Base-by-base conservation (phyloP, 2,797 vertebrate genomes). In the Sebastes oblongus region DNA sequence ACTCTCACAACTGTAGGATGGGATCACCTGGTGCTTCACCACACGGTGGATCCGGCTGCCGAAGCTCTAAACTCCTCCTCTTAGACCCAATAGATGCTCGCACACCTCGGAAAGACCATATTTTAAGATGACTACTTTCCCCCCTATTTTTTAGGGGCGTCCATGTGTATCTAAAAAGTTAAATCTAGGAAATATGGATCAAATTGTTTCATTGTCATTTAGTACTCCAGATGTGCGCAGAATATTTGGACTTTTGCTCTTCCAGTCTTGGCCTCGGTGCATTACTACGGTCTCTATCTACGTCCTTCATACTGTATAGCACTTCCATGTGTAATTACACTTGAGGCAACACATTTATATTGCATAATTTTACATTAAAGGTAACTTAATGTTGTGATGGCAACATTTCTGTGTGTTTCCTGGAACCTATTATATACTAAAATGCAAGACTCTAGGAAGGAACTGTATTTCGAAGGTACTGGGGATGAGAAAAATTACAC, bases 1-100 rank as follows among this genome's bases (percentile, higher is more conserved):
- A 93, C 94, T 22, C 94, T 99, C 74, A 99, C 97, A 0, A 99
- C 98, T 0, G 96, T 97, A 25, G 98, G 98, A 75, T 99, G 98
- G 98, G 98, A 99, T 91, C 98, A 99, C 84, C 96, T 97, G 64
- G 98, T 99, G 85, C 93, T 98, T 65, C 98, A 99, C 90, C 98
- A 99, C 91, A 91, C 90, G 1, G 86, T 97, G 58, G 79, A 29
- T 69, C 58, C 83, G 2, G 25, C 82, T 58, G 65, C 75, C 20
- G 87, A 20, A 52, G 77, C 76, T 62, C 8, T 80, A 6, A 75
- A 68, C 82, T 82, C 90, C 30, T 76, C 84, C 27, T 82, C 90
- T 32, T 95, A 94, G 79, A 82, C 27, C 25, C 4, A 22, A 18
- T 13, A 27, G 12, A 52, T 58, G 50, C 8, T 75, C 14, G 36